Base-by-base conservation (phyloP, 2,888 invertebrate genomes). In the Hipparchia sbordonii region DNA sequence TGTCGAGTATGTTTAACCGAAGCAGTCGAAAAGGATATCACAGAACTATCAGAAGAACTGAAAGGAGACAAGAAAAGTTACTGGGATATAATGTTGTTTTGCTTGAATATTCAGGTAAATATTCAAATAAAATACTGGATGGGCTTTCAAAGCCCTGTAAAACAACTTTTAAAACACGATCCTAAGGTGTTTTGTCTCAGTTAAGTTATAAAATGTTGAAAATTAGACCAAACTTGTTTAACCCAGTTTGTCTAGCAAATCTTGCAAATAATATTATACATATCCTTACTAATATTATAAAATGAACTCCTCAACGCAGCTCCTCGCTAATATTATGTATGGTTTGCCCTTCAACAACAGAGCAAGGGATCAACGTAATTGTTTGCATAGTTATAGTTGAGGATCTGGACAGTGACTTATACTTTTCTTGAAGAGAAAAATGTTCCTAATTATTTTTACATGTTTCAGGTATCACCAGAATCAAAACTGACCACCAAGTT, bases 51-150 rank as follows among this genome's bases (percentile, higher is more conserved):
- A 70, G 76, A 73, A 61, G 73, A 74, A 66, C 79, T 80, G 74
- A 79, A 81, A 52, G 79, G 71, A 45, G 75, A 77, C 33, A 79
- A 72, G 10, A 79, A 81, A 75, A 82, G 76, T 70, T 85, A 79
- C 67, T 67, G 75, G 51, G 85, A 89, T 45, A 83, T 89, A 61
- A 80, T 90, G 71, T 73, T 82, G 78, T 90, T 88, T 84, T 90
- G 90, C 77, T 81, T 92, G 74, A 84, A 86, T 78, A 87, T 89
- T 76, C 77, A 87, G 86, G 90, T 90, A 84, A 72, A 69, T 65
- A 70, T 23, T 9, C 9, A 62, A 66, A 8, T 62, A 71, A 2
- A 51, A 6, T 62, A n/a, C 5, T 61, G n/a, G 12, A 45, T 2
- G 0, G 1, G n/a, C 9, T n/a, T 60, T 6, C 2, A 7, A 39